Percentiles rank a stretch among this genome's conserved stretches.
Evolutionary conservation across 2,888 invertebrate species (phyloP).

Genomic region (Archips crataeganus): DNA sequence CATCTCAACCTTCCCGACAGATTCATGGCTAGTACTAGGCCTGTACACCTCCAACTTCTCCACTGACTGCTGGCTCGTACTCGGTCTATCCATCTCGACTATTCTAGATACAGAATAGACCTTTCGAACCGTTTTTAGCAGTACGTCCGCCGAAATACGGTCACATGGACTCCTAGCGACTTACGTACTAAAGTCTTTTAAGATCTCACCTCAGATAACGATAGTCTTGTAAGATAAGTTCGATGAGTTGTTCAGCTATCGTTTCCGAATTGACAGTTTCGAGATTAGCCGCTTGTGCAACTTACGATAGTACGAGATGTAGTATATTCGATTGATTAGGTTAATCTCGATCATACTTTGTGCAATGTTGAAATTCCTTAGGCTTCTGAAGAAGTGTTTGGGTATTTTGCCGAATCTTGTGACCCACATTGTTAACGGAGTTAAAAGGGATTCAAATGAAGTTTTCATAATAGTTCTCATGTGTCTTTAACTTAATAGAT

Average conservation of each 20-base stretch:
- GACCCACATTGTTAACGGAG: not conserved
- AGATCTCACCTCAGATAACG: slow-evolving; percentile 53
- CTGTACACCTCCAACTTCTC: slow-evolving; percentile 72
- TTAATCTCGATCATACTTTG: slow-evolving; percentile 60
- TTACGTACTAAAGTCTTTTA: slow-evolving; percentile 59
- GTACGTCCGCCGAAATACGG: slow-evolving; percentile 47
- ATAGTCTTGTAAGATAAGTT: slow-evolving; percentile 55
- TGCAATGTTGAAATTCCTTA: slow-evolving; percentile 65
- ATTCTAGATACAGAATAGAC: slow-evolving; percentile 53
- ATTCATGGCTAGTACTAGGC: slow-evolving; percentile 61
- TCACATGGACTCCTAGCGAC: slow-evolving; percentile 57
- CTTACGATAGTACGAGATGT: slow-evolving; percentile 58
- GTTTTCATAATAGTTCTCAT: not conserved
- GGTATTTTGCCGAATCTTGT: not conserved
- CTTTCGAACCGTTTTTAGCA: slow-evolving; percentile 58
- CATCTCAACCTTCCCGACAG: slow-evolving; percentile 74
- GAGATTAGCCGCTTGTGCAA: slow-evolving; percentile 79
- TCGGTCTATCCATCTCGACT: slow-evolving; percentile 74
- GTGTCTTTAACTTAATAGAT: not conserved
- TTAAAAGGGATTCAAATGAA: not conserved
- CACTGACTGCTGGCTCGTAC: slow-evolving; percentile 68
- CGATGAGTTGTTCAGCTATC: slow-evolving; percentile 63
- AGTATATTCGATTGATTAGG: slow-evolving; percentile 59
- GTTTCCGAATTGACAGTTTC: slow-evolving; percentile 68
- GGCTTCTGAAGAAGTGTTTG: slow-evolving; percentile 55